Base-by-base conservation (phyloP, 2,797 vertebrate species). In the Premnoplex brunnescens region DNA sequence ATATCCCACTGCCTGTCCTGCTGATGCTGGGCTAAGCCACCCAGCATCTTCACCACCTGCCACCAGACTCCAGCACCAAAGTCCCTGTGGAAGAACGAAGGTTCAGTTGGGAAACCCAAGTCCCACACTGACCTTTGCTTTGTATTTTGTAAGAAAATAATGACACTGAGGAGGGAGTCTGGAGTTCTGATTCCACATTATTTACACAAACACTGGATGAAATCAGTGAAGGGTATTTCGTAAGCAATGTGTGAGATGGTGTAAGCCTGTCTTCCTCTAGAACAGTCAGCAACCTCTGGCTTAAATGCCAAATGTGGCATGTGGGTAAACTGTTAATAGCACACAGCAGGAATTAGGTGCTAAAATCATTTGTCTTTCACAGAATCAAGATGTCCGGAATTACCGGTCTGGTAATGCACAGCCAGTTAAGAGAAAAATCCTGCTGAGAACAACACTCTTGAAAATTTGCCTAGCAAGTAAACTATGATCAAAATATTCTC, bases 51-150 rank as follows among this genome's bases (percentile, higher is more conserved):
- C 43, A 46, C 12, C 22, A 60, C 39, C 39, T 24, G 22, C 48
- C 36, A 55, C 19, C 32, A 62, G 19, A 71, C 51, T 60, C 14
- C 46, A 79, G 41, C 22, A 88, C 6, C 19, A 10, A 92, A 71
- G 9, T 8, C 34, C 9, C 22, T 59, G 4, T 46, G 49, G 22
- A 59, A 83, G n/a, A 74, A 51, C 2, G 7, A 48, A 39, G 18
- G 12, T 56, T 41, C 22, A 32, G 12, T 0, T 52, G 41, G 44
- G 44, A 74, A 62, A 86, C 66, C 5, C 0, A 0, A 80, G 14
- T 75, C 28, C 12, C 26, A 71, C 32, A 51, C 3, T 3, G 3
- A 55, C 18, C 21, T 63, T 43, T 34, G 34, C 8, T 81, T 72
- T 2, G 5, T 12, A 32, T 81, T 75, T 84, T 28, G 59, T 20